These are phyloP conservation scores for Cariama cristata DNA, from an alignment of 2,113 vertebrate genomes.

Conservation along the genomic window DNA sequence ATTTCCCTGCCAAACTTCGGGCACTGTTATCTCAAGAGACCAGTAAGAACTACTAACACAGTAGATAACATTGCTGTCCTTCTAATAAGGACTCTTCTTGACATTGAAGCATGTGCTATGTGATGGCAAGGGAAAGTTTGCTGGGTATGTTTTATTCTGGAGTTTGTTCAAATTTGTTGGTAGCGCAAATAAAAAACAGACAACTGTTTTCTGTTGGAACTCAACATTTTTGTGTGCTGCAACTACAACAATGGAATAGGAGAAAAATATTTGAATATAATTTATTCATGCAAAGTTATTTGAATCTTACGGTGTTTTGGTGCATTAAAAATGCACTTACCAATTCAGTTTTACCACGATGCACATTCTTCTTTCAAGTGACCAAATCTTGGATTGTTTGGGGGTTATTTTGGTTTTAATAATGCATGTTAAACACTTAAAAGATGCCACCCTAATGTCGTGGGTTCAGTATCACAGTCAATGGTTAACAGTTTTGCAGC, in stretches of 20 bases:
- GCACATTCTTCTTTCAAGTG: neutral
- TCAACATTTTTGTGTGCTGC: neutral
- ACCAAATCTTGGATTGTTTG: neutral
- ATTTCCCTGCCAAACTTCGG: neutral
- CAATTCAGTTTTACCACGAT: neutral
- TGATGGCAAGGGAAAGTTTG: neutral
- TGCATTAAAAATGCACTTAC: neutral
- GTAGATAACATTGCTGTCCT: neutral
- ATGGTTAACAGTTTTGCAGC: neutral
- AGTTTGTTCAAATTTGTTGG: neutral
- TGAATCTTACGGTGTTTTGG: neutral
- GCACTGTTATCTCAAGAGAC: neutral
- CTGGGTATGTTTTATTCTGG: neutral
- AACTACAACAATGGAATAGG: neutral
- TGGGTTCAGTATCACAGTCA: neutral
- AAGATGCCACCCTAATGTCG: neutral
- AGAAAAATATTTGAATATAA: neutral
- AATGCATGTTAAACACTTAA: neutral
- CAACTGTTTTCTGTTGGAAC: neutral
- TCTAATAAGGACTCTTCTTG: neutral
- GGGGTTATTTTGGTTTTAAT: neutral
- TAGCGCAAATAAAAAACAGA: neutral
- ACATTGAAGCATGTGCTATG: neutral
- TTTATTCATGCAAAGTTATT: neutral
- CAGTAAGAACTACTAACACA: neutral